Evolutionary conservation across 2,888 invertebrate genomes (phyloP), one percentile per base, ranked within the genome.

Genomic region (Papilio demoleus): DNA sequence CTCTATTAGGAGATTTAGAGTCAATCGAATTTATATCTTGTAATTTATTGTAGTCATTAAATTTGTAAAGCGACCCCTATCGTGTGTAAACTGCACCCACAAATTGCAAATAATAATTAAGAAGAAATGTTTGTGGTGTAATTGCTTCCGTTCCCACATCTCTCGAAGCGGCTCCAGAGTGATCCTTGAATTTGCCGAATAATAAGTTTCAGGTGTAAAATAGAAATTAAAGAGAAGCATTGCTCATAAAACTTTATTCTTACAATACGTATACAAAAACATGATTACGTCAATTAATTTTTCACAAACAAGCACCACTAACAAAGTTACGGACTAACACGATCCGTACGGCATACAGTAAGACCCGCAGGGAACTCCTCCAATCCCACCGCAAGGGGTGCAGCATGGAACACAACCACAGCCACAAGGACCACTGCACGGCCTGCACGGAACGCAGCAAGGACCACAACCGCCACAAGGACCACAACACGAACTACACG

Each of bases 401-500:
- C 72, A 67, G 34, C 64, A 65, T 9, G 42, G 42, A 1, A 42
- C 9, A 42, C 17, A 17, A 8, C 42, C 42, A 42, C 42, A 17
- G 9, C 42, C 42, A 19, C 42, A 42, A 11, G 70, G 68, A 4
- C 72, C 71, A 45, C 71, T 67, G 56, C 72, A 72, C 0, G 70
- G 70, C 1, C 60, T 47, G 53, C 72, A 73, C 4, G 73, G 69
- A 0, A 75, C 73, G 61, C 75, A 73, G 0, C 76, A 72, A 0
- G 73, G 68, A 1, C 71, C 70, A 19, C 73, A 72, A 0, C 70
- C 70, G 1, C 73, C 71, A 58, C 74, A 73, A 45, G 72, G 73
- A 1, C 70, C 70, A 64, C 61, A 67, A 58, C 74, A 73, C 45
- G 72, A 72, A 1, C 70, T 69, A 64, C 61, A 67, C 65, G 85